Evolutionary conservation across 1,140 invertebrate genomes (phyloP).

Genomic region (Listronotus bonariensis): DNA sequence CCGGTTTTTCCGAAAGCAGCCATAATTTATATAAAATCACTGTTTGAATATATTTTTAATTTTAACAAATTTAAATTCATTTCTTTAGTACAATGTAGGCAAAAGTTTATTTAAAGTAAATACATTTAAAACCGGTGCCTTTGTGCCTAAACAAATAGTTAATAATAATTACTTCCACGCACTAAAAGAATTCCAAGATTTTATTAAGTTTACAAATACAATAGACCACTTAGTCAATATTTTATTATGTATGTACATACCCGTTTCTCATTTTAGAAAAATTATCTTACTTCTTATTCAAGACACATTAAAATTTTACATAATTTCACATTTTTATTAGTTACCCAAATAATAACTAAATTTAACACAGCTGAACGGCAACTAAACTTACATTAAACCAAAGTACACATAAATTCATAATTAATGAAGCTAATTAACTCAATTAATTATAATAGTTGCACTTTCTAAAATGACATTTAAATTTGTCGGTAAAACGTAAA

Average conservation of each 20-base stretch:
- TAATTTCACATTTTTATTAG: too few species aligned
- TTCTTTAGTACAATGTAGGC: too few species aligned
- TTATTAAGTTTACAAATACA: not conserved
- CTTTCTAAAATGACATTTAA: conserved; percentile 14
- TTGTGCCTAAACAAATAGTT: not conserved
- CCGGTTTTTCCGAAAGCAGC: too few species aligned
- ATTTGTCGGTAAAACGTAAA: not conserved
- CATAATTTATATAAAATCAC: too few species aligned
- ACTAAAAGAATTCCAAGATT: not conserved
- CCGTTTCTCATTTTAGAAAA: not conserved
- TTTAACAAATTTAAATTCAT: too few species aligned
- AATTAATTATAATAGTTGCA: not conserved
- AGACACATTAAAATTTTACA: too few species aligned
- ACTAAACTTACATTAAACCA: not conserved
- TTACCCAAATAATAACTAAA: not conserved
- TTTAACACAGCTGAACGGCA: not conserved
- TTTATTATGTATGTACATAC: not conserved
- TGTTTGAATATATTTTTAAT: too few species aligned
- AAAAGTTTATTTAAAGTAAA: not conserved
- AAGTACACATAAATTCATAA: conserved; percentile 4
- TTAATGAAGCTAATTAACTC: conserved; percentile 1
- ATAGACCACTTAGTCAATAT: not conserved
- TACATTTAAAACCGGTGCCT: conserved; percentile 2
- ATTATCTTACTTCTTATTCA: too few species aligned
- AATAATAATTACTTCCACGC: conserved; percentile 7